Base-by-base conservation (phyloP, 2,888 invertebrate species). In the Camponotus fellah region DNA sequence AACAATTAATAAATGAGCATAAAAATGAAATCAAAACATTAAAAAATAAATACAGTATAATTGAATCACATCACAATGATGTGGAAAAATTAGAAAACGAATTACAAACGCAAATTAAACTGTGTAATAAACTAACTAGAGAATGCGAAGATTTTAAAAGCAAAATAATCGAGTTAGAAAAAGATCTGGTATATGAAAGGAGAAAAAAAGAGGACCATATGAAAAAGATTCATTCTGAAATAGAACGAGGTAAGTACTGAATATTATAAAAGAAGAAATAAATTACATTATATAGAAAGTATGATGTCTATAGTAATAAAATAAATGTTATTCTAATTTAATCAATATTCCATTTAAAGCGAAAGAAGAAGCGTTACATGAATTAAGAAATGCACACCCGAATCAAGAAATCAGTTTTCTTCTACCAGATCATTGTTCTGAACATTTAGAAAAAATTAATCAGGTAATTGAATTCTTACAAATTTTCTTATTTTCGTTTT, bases 1-100 rank as follows among this genome's bases (percentile, higher is more conserved):
- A 97, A 82, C 92, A 96, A n/a, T 94, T 96, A 5, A 94, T 95
- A 37, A 95, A 96, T 86, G 96, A 97, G 91, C 91, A 97, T 62
- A 96, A 95, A 88, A 96, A 96, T 74, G 88, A 96, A 58, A 95
- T 96, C 86, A 95, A 91, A 95, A 95, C 84, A 95, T 95, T 89
- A 95, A 96, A 89, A 64, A 90, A 91, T 43, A 92, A 91, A 66
- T 93, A 94, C 65, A 86, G 88, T 58, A 87, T 74, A 71, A 83
- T 93, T 10, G 93, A 93, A 56, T 64, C 75, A 12, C 92, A 90
- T 56, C 92, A 91, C 69, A 85, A 91, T 5, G 88, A 89, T 46
- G 89, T 94, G 34, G 93, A 93, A 4, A 92, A 90, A 71, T 86
- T 92, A n/a, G 87, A 91, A 46, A 83, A 86, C 10, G 93, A 94